Conservation (phyloP, 2,888 invertebrate species). For the Tetragonisca angustula region DNA sequence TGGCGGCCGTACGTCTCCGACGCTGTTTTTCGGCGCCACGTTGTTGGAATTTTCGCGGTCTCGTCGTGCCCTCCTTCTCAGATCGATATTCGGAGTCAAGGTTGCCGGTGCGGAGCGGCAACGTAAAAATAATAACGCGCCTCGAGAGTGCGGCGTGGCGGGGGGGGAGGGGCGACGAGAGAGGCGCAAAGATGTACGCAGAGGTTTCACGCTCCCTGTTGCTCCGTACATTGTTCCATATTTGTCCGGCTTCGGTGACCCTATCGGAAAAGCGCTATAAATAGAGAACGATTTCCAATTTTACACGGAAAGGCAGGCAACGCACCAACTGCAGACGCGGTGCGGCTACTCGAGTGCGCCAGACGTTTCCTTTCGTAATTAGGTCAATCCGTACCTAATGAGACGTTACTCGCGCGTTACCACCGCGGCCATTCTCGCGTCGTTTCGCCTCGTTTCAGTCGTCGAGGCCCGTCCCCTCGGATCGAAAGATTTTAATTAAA, state of each 20-base stretch:
- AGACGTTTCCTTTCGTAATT: slow-evolving; percentile 79
- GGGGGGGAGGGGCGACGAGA: not conserved
- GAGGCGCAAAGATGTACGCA: not conserved
- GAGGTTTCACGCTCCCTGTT: slow-evolving; percentile 31
- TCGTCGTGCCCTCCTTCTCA: slow-evolving; percentile 4
- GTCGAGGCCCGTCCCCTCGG: slow-evolving; percentile 44
- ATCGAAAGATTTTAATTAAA: slow-evolving; percentile 68
- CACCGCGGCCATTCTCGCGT: slow-evolving; percentile 61
- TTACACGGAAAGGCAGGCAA: slow-evolving; percentile 65
- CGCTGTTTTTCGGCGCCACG: not conserved
- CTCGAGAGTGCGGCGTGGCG: too few relatives aligned
- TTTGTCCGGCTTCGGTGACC: slow-evolving; percentile 56
- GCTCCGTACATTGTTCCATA: slow-evolving; percentile 51
- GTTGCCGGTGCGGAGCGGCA: slow-evolving; percentile 28
- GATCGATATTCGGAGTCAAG: slow-evolving; percentile 52
- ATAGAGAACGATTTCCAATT: slow-evolving; percentile 67
- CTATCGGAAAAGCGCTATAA: slow-evolving; percentile 61
- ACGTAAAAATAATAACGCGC: slow-evolving; percentile 37
- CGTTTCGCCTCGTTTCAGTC: slow-evolving; percentile 68
- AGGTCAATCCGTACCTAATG: slow-evolving; percentile 79
- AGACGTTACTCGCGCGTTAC: slow-evolving; percentile 75
- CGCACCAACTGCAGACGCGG: slow-evolving; percentile 63
- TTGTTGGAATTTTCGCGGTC: not conserved
- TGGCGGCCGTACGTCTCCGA: slow-evolving; percentile 4
- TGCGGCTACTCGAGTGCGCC: slow-evolving; percentile 64